A percentile compares a stretch with the other conserved stretches of the same genome.
Conservation (phyloP, 2,888 invertebrate species). For the Macaria liturata region DNA sequence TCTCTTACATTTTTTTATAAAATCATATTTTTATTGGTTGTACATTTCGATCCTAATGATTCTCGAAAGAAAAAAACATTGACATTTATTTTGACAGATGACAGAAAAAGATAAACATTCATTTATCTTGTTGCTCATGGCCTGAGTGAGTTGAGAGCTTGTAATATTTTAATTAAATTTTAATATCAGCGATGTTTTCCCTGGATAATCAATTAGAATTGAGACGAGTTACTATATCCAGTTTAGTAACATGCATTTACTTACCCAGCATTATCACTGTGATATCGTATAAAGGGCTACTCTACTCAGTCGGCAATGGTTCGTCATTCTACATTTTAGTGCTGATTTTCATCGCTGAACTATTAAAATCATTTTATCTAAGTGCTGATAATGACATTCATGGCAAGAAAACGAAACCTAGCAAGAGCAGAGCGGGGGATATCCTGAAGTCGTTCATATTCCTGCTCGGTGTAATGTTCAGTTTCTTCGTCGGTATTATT, state of each 20-base stretch:
- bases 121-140: too few relatives aligned
- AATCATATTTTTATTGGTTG: too few relatives aligned
- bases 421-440: constrained; percentile 71
- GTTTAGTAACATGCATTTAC: constrained; percentile 85
- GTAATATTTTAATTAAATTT: too few relatives aligned
- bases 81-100: too few relatives aligned
- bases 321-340: constrained; percentile 71
- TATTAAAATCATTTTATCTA: constrained; percentile 79
- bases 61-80: too few relatives aligned
- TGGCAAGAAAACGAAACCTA: constrained; percentile 64
- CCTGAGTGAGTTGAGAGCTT: neutral
- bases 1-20: too few relatives aligned
- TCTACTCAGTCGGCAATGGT: constrained; percentile 84
- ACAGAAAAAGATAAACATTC: too few relatives aligned
- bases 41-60: too few relatives aligned
- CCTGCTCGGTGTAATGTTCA: constrained; percentile 67
- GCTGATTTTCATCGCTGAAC: constrained; percentile 77
- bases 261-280: constrained; percentile 82
- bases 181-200: constrained; percentile 56
- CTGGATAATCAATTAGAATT: constrained; percentile 67
- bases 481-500: constrained; percentile 85
- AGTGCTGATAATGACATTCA: constrained; percentile 59
- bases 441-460: constrained; percentile 75
- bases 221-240: constrained; percentile 73
- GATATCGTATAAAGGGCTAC: constrained; percentile 80